These are phyloP conservation scores for Abrostola triplasia DNA, from an alignment of 2,888 invertebrate genomes.

Conservation along the genomic window DNA sequence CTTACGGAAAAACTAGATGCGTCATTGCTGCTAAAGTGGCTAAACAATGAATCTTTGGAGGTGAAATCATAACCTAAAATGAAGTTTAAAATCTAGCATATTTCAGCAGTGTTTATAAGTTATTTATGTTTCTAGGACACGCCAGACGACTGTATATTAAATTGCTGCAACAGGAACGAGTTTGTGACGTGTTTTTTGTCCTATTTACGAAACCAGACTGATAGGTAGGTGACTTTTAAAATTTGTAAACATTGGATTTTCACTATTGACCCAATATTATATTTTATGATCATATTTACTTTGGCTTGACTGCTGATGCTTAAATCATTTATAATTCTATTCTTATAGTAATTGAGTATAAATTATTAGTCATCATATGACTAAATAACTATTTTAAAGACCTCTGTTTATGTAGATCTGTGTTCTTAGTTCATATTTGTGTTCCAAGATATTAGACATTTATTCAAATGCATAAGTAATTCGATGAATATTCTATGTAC, in stretches of 20 bases:
- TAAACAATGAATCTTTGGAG: slow-evolving; percentile 77
- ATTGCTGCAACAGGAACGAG: slow-evolving; percentile 80
- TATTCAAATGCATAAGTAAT: too few species aligned
- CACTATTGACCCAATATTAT: neutral
- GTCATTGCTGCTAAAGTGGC: slow-evolving; percentile 79
- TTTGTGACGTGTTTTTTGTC: slow-evolving; percentile 89
- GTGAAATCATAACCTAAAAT: slow-evolving; percentile 76
- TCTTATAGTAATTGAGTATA: too few species aligned
- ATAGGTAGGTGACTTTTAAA: slow-evolving; percentile 71
- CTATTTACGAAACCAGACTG: slow-evolving; percentile 87
- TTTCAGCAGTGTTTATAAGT: slow-evolving; percentile 36
- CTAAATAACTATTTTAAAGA: too few species aligned
- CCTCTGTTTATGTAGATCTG: too few species aligned
- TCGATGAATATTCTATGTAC: too few species aligned
- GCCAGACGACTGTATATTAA: slow-evolving; percentile 75
- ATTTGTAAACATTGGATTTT: slow-evolving; percentile 49
- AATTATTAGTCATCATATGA: too few species aligned
- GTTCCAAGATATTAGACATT: too few species aligned
- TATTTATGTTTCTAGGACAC: slow-evolving; percentile 72
- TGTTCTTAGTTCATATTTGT: too few species aligned
- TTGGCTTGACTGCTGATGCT: too few species aligned
- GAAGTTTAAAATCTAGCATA: slow-evolving; percentile 21
- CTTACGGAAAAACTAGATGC: slow-evolving; percentile 79
- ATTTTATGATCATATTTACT: too few species aligned
- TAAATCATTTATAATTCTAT: too few species aligned